Evolutionary conservation across 2,888 invertebrate species (phyloP).

Genomic region (Liposcelis brunnea): DNA sequence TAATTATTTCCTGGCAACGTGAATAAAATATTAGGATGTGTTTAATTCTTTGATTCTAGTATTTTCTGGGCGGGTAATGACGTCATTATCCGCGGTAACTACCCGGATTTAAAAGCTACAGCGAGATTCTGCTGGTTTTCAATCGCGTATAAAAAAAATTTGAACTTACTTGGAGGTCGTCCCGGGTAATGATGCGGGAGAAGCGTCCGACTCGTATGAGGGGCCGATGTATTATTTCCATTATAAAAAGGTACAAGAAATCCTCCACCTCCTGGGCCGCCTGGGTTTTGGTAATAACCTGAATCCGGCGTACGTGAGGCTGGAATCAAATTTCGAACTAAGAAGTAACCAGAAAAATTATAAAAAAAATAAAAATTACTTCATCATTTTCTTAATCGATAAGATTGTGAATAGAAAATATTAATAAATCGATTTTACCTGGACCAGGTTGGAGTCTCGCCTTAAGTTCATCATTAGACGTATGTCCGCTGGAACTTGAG

Average conservation of each 20-base stretch:
- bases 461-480: conserved; percentile 69
- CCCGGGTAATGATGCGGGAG: conserved; percentile 3
- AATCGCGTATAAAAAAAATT: no score
- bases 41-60: no score
- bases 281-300: conserved; percentile 1
- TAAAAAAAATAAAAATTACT: background rate
- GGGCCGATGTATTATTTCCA: background rate
- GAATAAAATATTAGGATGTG: no score
- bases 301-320: conserved; percentile 5
- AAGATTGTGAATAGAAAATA: no score
- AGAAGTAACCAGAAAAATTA: background rate
- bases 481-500: conserved; percentile 50
- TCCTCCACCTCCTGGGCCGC: conserved; percentile 1
- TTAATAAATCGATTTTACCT: conserved; percentile 12
- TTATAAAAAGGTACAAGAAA: conserved; percentile 6
- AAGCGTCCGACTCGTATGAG: background rate
- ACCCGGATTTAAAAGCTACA: no score
- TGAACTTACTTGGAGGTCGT: conserved; percentile 1
- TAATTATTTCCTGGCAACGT: no score
- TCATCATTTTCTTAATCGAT: no score
- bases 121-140: no score
- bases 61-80: no score
- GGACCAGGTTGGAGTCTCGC: conserved; percentile 61
- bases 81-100: no score
- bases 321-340: background rate